These are phyloP conservation scores for Zoroaster sp. DNA, from an alignment of 53 echinoderm and acorn worm species.

Conservation along the genomic window DNA sequence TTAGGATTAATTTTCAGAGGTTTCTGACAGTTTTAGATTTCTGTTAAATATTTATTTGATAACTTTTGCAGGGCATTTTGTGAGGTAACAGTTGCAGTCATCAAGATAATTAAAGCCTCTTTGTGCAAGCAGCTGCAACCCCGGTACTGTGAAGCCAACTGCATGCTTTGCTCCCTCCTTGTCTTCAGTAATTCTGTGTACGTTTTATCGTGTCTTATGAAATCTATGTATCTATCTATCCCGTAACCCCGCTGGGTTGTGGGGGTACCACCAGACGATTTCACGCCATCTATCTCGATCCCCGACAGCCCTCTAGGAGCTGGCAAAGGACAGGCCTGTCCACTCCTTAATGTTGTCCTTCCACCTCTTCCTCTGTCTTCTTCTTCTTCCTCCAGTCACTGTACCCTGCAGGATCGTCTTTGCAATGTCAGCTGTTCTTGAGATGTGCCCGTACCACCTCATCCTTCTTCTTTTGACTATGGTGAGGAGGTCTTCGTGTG, in stretches of 20 bases:
- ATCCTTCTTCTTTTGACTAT: constrained; percentile 20
- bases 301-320: not conserved
- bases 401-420: constrained; percentile 50
- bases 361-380: constrained; percentile 31
- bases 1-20: too few species aligned
- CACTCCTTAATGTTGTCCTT: constrained; percentile 19
- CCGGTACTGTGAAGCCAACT: too few species aligned
- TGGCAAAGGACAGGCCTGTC: not conserved
- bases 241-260: not conserved
- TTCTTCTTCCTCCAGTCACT: not conserved
- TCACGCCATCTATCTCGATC: not conserved
- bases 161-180: too few species aligned
- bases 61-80: too few species aligned
- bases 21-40: too few species aligned
- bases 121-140: too few species aligned
- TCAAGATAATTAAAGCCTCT: too few species aligned
- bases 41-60: too few species aligned
- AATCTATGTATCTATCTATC: too few species aligned
- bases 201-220: too few species aligned
- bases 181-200: too few species aligned
- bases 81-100: too few species aligned
- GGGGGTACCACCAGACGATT: not conserved
- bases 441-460: constrained; percentile 22
- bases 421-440: constrained; percentile 14
- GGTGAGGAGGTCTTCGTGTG: not conserved